Evolutionary conservation across 2,888 invertebrate species (phyloP).

Genomic region (Apeira syringaria): DNA sequence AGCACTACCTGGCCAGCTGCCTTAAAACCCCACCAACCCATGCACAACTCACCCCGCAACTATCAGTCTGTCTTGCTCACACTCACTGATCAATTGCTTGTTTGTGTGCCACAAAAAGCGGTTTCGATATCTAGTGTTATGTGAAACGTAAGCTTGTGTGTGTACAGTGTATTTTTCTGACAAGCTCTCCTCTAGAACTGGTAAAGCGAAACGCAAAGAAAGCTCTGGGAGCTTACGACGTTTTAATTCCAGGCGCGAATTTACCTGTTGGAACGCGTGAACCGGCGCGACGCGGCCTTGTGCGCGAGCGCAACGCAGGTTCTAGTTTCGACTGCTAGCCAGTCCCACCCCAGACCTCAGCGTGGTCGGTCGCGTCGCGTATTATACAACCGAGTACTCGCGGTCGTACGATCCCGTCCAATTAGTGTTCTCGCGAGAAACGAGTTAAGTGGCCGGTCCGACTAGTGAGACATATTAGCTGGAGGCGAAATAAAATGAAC

Average conservation of each 20-base stretch:
- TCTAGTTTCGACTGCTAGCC: slow-evolving; percentile 70
- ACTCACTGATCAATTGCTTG: slow-evolving; percentile 64
- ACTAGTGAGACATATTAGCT: slow-evolving; percentile 65
- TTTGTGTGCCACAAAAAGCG: slow-evolving; percentile 75
- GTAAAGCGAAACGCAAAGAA: slow-evolving; percentile 57
- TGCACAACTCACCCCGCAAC: slow-evolving; percentile 67
- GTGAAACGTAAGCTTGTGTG: slow-evolving; percentile 57
- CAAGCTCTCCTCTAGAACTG: slow-evolving; percentile 59
- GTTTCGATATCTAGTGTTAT: slow-evolving; percentile 66
- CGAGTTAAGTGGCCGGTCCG: slow-evolving; percentile 80
- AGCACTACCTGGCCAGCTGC: slow-evolving; percentile 81
- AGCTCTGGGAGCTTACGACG: slow-evolving; percentile 60
- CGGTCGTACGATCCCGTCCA: slow-evolving; percentile 74
- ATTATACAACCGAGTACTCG: slow-evolving; percentile 49
- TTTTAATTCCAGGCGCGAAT: slow-evolving; percentile 59
- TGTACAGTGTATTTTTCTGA: slow-evolving; percentile 74
- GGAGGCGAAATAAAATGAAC: slow-evolving; percentile 61
- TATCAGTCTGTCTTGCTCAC: slow-evolving; percentile 65
- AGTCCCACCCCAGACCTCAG: slow-evolving; percentile 81
- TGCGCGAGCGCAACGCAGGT: slow-evolving; percentile 84
- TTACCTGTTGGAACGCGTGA: slow-evolving; percentile 86
- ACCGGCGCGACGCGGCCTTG: slow-evolving; percentile 83
- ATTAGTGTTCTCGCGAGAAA: slow-evolving; percentile 81
- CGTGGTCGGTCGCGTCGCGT: slow-evolving; percentile 71
- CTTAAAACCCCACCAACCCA: slow-evolving; percentile 69